Conservation (phyloP, 2,888 invertebrate genomes). For the Oegoconia quadripuncta region DNA sequence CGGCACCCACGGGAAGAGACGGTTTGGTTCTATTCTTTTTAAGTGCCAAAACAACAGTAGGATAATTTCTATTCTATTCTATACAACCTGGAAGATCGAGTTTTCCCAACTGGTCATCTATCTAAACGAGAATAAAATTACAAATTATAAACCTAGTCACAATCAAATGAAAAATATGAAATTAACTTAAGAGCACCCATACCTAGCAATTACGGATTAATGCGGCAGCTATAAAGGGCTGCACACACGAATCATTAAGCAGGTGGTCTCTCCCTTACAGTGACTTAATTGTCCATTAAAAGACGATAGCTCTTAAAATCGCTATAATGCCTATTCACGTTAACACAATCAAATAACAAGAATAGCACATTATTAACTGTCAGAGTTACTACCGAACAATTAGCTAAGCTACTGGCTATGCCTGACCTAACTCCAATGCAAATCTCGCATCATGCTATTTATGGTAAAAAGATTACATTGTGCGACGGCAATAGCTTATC, state of each 20-base stretch:
- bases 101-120: no score
- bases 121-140: background rate
- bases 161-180: constrained; percentile 11
- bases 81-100: no score
- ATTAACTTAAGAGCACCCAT: constrained; percentile 7
- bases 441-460: constrained; percentile 67
- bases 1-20: no score
- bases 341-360: constrained; percentile 68
- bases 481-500: constrained; percentile 65
- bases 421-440: constrained; percentile 68
- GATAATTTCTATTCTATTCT: no score
- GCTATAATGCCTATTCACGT: constrained; percentile 51
- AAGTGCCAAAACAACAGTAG: no score
- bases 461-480: constrained; percentile 78
- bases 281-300: constrained; percentile 66
- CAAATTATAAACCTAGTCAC: background rate
- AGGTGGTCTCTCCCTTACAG: constrained; percentile 22
- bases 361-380: constrained; percentile 59
- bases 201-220: constrained; percentile 27
- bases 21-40: no score
- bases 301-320: constrained; percentile 54
- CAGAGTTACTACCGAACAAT: constrained; percentile 51
- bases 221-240: constrained; percentile 29
- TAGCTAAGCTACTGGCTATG: constrained; percentile 45
- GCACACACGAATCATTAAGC: constrained; percentile 20